phyloP scores from a whole-genome alignment of 92 coral and sea anemone species.

The Siderastrea siderea region DNA sequence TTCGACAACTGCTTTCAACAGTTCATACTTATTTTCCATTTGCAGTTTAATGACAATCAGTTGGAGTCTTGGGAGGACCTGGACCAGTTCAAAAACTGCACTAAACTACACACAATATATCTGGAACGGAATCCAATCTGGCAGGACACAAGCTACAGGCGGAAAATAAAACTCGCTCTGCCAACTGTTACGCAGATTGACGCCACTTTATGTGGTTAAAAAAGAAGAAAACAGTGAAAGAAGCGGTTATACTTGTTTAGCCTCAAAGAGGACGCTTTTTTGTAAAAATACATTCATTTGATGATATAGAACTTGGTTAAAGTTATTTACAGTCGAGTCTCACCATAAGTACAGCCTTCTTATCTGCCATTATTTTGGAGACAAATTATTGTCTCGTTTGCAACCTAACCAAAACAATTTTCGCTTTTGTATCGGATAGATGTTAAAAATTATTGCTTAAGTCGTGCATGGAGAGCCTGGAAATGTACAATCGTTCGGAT shows the following conservation, averaged over 20 bases:
- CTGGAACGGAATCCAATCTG: slow-evolving; percentile 95
- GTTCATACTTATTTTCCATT: not conserved
- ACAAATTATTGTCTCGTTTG: too few relatives aligned
- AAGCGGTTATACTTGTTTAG: not conserved
- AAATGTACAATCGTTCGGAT: too few relatives aligned
- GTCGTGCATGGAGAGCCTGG: too few relatives aligned
- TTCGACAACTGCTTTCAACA: not conserved
- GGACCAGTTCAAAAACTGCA: slow-evolving; percentile 81
- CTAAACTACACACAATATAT: slow-evolving; percentile 86
- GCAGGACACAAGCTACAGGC: slow-evolving; percentile 86
- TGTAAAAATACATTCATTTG: not conserved
- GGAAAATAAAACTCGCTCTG: slow-evolving; percentile 94
- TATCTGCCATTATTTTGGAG: too few relatives aligned
- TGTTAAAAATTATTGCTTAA: too few relatives aligned
- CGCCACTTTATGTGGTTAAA: slow-evolving; percentile 85
- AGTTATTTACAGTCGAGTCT: too few relatives aligned
- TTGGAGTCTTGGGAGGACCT: slow-evolving; percentile 92
- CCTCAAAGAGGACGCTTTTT: not conserved
- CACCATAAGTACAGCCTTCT: too few relatives aligned
- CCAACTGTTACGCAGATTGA: slow-evolving; percentile 94
- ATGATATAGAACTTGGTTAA: too few relatives aligned
- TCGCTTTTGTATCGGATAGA: too few relatives aligned
- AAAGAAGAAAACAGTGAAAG: not conserved
- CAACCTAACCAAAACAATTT: too few relatives aligned
- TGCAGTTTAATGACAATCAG: slow-evolving; percentile 94